A percentile compares a stretch with the other conserved stretches of the same genome.
Evolutionary conservation across 2,888 invertebrate species (phyloP).

Genomic region (Cybosia mesomella): DNA sequence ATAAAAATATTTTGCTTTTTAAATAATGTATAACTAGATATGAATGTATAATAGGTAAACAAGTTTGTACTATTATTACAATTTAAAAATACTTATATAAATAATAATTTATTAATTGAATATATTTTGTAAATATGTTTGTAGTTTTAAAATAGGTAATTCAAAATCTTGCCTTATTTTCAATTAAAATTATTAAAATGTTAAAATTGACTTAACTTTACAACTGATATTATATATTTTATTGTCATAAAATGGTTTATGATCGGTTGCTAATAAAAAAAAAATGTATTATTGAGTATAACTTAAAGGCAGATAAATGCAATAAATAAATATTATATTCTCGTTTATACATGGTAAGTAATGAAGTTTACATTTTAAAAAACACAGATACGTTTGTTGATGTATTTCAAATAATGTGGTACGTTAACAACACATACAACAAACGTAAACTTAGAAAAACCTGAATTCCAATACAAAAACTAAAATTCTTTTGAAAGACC

Average conservation of each 20-base stretch:
- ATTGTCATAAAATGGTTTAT: conserved; percentile 48
- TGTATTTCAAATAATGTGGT: background rate
- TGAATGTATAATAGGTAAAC: conserved; percentile 38
- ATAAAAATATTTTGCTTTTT: conserved; percentile 8
- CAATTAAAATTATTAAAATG: conserved; percentile 12
- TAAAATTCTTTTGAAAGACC: background rate
- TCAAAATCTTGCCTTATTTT: conserved; percentile 26
- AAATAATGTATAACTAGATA: conserved; percentile 20
- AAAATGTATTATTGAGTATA: background rate
- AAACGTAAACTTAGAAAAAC: background rate
- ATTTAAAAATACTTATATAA: conserved; percentile 42
- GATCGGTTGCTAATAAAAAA: conserved; percentile 18
- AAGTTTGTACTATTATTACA: conserved; percentile 47
- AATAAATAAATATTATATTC: background rate
- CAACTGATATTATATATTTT: conserved; percentile 42
- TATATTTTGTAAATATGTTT: conserved; percentile 28
- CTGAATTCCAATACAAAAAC: background rate
- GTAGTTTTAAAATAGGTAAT: conserved; percentile 45
- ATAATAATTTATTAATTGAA: conserved; percentile 33
- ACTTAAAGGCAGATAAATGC: background rate
- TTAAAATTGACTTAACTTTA: conserved; percentile 46
- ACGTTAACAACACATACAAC: background rate
- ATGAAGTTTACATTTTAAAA: background rate
- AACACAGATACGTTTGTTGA: background rate
- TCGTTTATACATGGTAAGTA: background rate